Base-by-base conservation (phyloP, 2,113 vertebrate species). In the Cyphomyrus plagiostoma region DNA sequence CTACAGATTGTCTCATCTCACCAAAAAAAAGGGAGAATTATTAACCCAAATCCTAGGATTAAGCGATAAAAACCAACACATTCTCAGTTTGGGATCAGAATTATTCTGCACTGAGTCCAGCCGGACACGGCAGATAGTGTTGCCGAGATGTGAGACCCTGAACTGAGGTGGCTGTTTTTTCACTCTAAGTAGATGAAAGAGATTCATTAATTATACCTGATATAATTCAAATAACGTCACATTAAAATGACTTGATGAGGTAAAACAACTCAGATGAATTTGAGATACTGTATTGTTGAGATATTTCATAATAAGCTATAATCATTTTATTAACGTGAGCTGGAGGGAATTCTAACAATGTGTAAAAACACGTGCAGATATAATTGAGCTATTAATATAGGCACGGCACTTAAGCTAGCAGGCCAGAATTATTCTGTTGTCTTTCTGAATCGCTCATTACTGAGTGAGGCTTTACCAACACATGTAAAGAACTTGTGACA, bases 1-100 rank as follows among this genome's bases (percentile, higher is more conserved):
- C 87, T 88, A 94, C 93, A 92, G 94, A 95, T 93, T 94, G 93
- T 94, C 92, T 92, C 90, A 93, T 93, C 91, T 91, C 58, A 94
- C 90, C 74, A 42, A 89, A 80, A 30, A 50, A 56, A 42, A 62
- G 87, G 56, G 74, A 85, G 53, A 89, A 91, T 87, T 70, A 93
- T 92, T 93, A 92, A 91, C 92, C 89, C 92, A 92, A 94, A 95
- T 94, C 94, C 90, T 89, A 92, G 93, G 86, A 84, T 70, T 84
- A 89, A 35, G 84, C 39, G 39, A 50, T 62, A 82, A 87, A 53
- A 50, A 7, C 70, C 35, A 80, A 80, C 6, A 42, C 74, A 80
- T 42, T 80, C 35, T 80, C 30, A 80, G 74, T 19, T 42, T 80
- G 42, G 30, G 0, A 39, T 42, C 74, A 80, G 17, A 42, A 80